Base-by-base conservation (phyloP, 2,113 vertebrate genomes). In the Helogale parvula region DNA sequence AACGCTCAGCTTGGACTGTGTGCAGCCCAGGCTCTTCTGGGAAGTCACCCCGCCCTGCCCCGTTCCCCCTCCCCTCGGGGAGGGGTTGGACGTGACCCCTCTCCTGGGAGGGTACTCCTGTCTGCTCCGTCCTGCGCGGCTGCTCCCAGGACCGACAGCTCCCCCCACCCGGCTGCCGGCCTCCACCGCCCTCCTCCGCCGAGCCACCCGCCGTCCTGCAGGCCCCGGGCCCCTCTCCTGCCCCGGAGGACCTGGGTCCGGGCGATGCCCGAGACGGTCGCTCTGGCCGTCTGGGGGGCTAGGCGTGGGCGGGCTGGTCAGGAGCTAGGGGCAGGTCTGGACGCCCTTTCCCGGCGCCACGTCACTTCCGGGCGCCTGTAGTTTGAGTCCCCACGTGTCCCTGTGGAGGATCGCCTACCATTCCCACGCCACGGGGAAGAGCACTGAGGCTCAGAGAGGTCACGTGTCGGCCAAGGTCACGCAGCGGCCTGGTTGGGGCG, bases 181-280 rank as follows among this genome's bases (percentile, higher is more conserved):
- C 50, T 41, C 45, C 15, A 23, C 23, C 69, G 14, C 69, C 7
- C 25, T 45, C 35, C 41, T 57, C 31, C 0, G 45, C 11, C 16
- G 35, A 74, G 68, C 41, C 0, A 4, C 60, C 5, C 2, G 47
- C 3, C 1, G 33, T 23, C 54, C 7, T 4, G 9, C 10, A 74
- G 66, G 79, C 10, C 16, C 76, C 50, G 27, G 45, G 35, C 25
- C 74, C 74, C 31, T 3, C 50, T 27, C 14, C 21, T 0, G 21
- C 15, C 71, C 45, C 12, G 0, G 9, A 3, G 9, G 57, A 33
- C 69, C 35, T 21, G 57, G 25, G 14, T 23, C 13, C 3, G 15
- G 45, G 19, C 0, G 7, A 4, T 29, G 65, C 35, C 84, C 12
- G 15, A n/a, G 5, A 19, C 11, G 3, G 11, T 21, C 33, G 0